These are phyloP conservation scores for Myanophis thanlyinensis DNA, from an alignment of 2,113 vertebrate species.

Conservation along the genomic window DNA sequence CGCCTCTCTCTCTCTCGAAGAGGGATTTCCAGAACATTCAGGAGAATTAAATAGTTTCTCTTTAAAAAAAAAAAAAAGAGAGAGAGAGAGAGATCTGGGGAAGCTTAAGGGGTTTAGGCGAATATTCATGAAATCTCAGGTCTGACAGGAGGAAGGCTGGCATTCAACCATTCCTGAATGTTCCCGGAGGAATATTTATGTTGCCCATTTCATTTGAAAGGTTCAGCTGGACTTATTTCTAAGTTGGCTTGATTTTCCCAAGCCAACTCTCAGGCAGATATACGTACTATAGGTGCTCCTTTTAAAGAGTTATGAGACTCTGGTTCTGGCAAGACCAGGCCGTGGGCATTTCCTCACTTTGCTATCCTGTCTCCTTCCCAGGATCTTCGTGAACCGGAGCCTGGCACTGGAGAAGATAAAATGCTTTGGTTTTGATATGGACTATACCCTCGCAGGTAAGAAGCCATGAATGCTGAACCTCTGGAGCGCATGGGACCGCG, in stretches of 20 bases:
- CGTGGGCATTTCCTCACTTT: background rate
- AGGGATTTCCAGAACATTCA: background rate
- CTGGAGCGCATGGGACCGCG: background rate
- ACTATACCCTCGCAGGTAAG: slow-evolving; percentile 82
- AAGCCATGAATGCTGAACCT: background rate
- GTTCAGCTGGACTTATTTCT: background rate
- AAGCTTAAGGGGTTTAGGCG: background rate
- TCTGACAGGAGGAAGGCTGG: background rate
- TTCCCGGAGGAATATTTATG: background rate
- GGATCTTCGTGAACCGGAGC: slow-evolving; percentile 84
- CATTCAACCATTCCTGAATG: background rate
- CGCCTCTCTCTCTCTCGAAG: background rate
- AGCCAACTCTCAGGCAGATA: too few species aligned
- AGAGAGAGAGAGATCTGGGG: too few species aligned
- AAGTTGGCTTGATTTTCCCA: background rate
- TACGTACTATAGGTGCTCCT: too few species aligned
- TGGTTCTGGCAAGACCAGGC: too few species aligned
- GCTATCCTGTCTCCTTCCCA: slow-evolving; percentile 39
- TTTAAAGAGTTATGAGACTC: background rate
- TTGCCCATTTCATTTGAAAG: background rate
- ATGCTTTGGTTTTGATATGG: slow-evolving; percentile 89
- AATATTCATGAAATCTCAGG: background rate
- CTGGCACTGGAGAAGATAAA: slow-evolving; percentile 79
- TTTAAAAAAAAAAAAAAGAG: background rate
- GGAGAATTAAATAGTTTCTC: background rate